Evolutionary conservation across 2,888 invertebrate genomes (phyloP).

Genomic region (Thysanoteuthis rhombus): DNA sequence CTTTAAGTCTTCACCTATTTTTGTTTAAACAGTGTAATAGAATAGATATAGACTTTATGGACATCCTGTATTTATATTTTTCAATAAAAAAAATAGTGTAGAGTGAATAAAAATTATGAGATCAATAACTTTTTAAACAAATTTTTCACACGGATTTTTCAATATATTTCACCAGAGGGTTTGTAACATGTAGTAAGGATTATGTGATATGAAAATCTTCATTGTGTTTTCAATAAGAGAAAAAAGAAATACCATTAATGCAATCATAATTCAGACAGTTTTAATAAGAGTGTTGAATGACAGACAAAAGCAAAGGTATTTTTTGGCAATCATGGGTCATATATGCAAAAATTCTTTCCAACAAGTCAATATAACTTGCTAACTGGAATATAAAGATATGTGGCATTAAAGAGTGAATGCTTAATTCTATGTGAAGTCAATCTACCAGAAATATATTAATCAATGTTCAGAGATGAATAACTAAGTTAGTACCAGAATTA

Average conservation of each 20-base stretch:
- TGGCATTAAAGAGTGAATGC: no score
- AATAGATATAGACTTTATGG: no score
- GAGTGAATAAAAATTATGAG: not conserved
- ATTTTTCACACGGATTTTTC: not conserved
- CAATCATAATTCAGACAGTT: not conserved
- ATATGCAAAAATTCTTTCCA: not conserved
- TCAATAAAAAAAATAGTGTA: no score
- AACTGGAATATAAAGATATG: no score
- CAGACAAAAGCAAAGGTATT: not conserved
- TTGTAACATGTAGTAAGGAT: not conserved
- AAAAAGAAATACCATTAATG: not conserved
- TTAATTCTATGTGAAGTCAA: no score
- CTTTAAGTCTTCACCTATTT: no score
- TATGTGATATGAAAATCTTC: not conserved
- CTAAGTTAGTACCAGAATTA: no score
- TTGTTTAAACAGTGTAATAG: no score
- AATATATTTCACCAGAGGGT: not conserved
- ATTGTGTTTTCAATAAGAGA: not conserved
- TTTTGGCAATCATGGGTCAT: not conserved
- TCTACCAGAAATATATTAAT: no score
- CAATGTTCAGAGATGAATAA: no score
- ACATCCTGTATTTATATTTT: no score
- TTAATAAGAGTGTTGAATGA: not conserved
- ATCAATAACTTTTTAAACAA: not conserved
- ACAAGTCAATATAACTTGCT: no score